Conservation (phyloP, 2,113 vertebrate genomes). For the Hemiprocne comata region DNA sequence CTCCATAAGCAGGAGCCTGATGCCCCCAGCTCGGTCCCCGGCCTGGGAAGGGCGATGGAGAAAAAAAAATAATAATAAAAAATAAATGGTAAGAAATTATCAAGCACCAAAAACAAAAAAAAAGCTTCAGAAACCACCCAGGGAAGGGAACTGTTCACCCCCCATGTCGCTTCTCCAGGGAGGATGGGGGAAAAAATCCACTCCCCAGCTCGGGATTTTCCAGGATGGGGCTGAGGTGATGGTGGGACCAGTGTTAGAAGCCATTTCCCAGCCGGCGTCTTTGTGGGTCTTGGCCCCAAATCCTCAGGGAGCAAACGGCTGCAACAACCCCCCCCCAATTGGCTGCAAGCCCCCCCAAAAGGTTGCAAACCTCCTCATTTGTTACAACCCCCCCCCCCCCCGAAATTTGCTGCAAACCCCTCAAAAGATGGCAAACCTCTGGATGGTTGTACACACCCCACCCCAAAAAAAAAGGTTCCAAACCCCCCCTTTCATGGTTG, state of each 20-base stretch:
- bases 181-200: background rate
- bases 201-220: rapidly evolving
- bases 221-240: background rate
- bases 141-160: too few relatives aligned
- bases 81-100: background rate
- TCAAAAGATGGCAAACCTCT: too few relatives aligned
- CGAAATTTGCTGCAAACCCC: too few relatives aligned
- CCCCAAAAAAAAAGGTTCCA: too few relatives aligned
- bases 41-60: rapidly evolving
- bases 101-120: rapidly evolving
- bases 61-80: background rate
- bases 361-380: background rate
- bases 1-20: rapidly evolving
- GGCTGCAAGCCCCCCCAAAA: too few relatives aligned
- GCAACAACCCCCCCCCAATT: too few relatives aligned
- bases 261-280: background rate
- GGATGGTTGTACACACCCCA: too few relatives aligned
- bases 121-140: too few relatives aligned
- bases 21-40: rapidly evolving
- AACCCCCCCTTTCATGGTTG: too few relatives aligned
- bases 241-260: too few relatives aligned
- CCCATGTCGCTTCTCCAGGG: rapidly evolving
- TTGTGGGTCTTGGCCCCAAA: background rate
- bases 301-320: too few relatives aligned
- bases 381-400: too few relatives aligned